These are phyloP conservation scores for Marronus borbonicus DNA, from an alignment of 2,888 invertebrate species.

Conservation along the genomic window DNA sequence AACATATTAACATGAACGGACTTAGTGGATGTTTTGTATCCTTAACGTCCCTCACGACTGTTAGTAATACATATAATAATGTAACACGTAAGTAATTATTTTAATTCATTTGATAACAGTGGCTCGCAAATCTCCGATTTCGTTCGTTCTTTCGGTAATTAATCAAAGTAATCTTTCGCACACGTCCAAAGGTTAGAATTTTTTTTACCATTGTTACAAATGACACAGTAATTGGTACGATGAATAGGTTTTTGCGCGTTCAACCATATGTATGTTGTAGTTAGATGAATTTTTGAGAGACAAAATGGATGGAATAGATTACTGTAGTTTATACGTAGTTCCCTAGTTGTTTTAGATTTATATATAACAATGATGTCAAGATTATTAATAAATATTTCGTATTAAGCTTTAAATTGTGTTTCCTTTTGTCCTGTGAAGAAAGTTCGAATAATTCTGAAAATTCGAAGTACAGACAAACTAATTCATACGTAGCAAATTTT, in stretches of 20 bases:
- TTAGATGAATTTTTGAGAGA: conserved; percentile 12
- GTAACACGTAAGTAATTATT: not conserved
- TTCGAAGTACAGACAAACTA: no score
- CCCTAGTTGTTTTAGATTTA: not conserved
- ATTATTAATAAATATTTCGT: conserved; percentile 40
- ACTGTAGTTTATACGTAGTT: conserved; percentile 4
- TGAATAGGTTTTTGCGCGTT: no score
- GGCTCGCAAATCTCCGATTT: no score
- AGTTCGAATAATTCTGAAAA: no score
- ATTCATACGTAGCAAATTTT: no score
- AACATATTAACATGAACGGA: not conserved
- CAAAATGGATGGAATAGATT: not conserved
- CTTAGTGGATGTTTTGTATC: not conserved
- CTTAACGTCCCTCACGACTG: no score
- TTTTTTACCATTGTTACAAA: no score
- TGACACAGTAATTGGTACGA: not conserved
- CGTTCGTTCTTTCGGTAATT: no score
- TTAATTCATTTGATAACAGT: not conserved
- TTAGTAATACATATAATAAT: no score
- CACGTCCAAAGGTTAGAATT: no score
- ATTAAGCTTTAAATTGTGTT: conserved; percentile 34
- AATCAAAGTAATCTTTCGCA: no score
- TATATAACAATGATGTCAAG: conserved; percentile 2
- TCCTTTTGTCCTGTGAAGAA: no score
- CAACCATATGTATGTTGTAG: not conserved